Conservation (phyloP, 2,797 vertebrate genomes). For the Alectoris magna region DNA sequence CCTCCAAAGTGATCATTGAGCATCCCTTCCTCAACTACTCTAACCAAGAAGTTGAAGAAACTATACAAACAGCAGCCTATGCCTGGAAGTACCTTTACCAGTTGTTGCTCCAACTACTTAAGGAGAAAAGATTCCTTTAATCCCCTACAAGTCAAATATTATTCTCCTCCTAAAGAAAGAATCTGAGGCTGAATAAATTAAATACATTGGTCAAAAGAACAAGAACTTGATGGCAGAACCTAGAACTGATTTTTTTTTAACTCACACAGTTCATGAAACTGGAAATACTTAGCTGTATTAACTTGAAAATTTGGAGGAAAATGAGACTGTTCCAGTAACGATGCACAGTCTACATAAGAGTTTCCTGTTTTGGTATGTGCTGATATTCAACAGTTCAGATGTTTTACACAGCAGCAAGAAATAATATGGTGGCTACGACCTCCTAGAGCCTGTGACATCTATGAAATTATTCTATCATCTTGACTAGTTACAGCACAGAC, state of each 20-base stretch:
- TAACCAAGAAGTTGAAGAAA: neutral
- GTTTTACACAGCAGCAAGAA: neutral
- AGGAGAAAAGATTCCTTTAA: neutral
- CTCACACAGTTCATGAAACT: neutral
- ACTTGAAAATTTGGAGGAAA: neutral
- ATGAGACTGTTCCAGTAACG: neutral
- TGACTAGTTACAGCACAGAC: neutral
- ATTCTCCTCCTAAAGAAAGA: neutral
- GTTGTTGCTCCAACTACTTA: neutral
- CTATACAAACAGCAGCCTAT: accelerated
- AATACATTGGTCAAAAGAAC: neutral
- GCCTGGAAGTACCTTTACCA: neutral
- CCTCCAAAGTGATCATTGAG: neutral
- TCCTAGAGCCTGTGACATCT: neutral
- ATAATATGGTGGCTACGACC: neutral
- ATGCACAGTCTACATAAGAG: neutral
- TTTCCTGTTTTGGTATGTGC: neutral
- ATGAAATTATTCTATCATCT: neutral
- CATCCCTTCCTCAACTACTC: neutral
- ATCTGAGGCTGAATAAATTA: neutral
- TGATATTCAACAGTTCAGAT: neutral
- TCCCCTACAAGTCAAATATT: neutral
- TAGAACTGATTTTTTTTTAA: neutral
- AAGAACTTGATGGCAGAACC: neutral
- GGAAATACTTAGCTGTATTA: neutral